These are phyloP conservation scores for Steinernema hermaphroditum DNA, from an alignment of 2,888 invertebrate genomes.

Conservation along the genomic window DNA sequence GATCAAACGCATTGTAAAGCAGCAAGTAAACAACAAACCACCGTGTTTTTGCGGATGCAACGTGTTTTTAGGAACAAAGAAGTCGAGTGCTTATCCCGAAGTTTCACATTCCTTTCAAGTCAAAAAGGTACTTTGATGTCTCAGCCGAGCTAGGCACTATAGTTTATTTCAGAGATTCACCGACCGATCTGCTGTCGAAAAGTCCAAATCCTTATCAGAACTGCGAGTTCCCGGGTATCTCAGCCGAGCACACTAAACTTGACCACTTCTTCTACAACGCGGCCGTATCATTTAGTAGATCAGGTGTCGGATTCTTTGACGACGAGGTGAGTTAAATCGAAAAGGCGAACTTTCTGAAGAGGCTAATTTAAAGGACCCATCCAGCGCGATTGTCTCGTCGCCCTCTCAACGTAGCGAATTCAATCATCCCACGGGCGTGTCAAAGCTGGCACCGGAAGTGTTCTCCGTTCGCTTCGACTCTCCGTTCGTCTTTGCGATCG, in stretches of 20 bases:
- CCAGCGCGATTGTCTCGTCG: not conserved
- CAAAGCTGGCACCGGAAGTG: not conserved
- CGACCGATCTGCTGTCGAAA: not conserved
- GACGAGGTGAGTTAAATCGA: not conserved
- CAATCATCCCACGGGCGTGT: not conserved
- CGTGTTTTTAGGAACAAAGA: not conserved
- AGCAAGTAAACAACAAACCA: not conserved
- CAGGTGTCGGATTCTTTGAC: not conserved
- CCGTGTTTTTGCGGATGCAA: too few species aligned
- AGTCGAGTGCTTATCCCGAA: not conserved
- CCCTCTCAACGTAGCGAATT: not conserved
- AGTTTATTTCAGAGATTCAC: not conserved
- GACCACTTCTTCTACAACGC: not conserved
- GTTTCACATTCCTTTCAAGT: not conserved
- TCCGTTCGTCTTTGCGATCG: slow-evolving; percentile 3
- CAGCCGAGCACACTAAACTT: not conserved
- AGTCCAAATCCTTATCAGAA: not conserved
- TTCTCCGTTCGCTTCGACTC: slow-evolving; percentile 3
- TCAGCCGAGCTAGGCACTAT: not conserved
- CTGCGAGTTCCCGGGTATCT: not conserved
- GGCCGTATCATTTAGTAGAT: not conserved
- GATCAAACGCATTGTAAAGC: not conserved
- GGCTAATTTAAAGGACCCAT: too few species aligned
- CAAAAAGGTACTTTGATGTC: not conserved
- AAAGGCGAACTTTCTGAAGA: not conserved